Percentiles rank a stretch among this genome's conserved stretches.
These are phyloP conservation scores for Microctonus hyperodae DNA, from an alignment of 2,888 invertebrate genomes.

Conservation along the genomic window DNA sequence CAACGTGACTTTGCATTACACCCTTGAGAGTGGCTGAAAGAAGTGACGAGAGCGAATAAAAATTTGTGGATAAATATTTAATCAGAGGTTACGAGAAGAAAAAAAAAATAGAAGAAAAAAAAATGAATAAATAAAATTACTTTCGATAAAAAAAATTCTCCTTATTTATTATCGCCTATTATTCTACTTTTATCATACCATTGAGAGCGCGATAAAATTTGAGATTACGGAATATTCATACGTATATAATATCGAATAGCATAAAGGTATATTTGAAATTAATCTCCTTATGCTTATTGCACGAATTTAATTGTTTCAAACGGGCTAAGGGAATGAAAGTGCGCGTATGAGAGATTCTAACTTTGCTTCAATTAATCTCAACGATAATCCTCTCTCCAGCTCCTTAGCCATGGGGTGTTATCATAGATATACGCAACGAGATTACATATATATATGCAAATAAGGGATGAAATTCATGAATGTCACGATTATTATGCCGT, in stretches of 20 bases:
- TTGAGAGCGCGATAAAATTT: too few relatives aligned
- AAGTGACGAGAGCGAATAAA: not conserved
- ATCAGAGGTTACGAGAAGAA: not conserved
- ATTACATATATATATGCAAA: constrained; percentile 49
- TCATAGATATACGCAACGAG: constrained; percentile 42
- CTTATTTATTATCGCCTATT: too few relatives aligned
- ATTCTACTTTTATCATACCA: too few relatives aligned
- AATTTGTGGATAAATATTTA: not conserved
- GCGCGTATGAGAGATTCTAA: constrained; percentile 37
- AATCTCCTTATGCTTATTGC: not conserved
- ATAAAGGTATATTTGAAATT: not conserved
- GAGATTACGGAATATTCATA: too few relatives aligned
- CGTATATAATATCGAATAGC: too few relatives aligned
- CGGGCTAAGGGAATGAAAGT: constrained; percentile 12
- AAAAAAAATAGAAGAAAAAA: not conserved
- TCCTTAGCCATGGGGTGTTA: constrained; percentile 35
- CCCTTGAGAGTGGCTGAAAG: not conserved
- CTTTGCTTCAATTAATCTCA: constrained; percentile 29
- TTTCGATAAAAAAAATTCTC: too few relatives aligned
- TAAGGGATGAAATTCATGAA: constrained; percentile 47
- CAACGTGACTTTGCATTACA: not conserved
- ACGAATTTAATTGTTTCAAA: constrained; percentile 1
- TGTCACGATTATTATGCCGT: constrained; percentile 40
- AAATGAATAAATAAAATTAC: too few relatives aligned
- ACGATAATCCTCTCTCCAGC: constrained; percentile 23